These are phyloP conservation scores for Acromyrmex heyeri DNA, from an alignment of 1,140 invertebrate species.

Conservation along the genomic window DNA sequence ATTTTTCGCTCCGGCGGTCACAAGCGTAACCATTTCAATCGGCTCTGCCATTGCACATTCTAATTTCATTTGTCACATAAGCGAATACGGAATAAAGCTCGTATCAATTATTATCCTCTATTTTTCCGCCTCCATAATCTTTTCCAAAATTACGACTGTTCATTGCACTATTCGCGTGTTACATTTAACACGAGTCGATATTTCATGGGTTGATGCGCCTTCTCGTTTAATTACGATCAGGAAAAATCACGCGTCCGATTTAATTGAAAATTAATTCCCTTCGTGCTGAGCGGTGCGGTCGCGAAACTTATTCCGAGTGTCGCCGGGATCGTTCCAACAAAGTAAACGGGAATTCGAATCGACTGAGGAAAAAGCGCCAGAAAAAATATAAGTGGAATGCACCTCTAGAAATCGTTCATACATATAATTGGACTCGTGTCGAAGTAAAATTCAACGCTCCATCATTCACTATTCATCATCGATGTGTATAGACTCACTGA, in stretches of 20 bases:
- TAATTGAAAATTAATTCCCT: constrained; percentile 54
- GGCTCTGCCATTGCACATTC: background rate
- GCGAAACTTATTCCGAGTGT: constrained; percentile 23
- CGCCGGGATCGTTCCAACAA: constrained; percentile 5
- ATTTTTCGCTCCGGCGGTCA: constrained; percentile 33
- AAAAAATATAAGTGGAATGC: background rate
- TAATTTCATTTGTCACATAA: constrained; percentile 31
- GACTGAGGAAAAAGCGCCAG: background rate
- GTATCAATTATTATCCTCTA: background rate
- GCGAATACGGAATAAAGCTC: background rate
- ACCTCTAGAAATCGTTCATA: background rate
- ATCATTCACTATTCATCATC: constrained; percentile 41
- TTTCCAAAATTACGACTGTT: background rate
- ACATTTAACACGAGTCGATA: constrained; percentile 20
- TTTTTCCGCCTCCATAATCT: background rate
- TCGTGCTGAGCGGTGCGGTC: constrained; percentile 17
- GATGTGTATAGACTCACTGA: constrained; percentile 14
- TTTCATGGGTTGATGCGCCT: background rate
- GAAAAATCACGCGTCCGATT: constrained; percentile 10
- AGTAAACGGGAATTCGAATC: constrained; percentile 20
- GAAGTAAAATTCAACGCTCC: constrained; percentile 14
- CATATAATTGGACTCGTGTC: background rate
- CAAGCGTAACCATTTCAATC: constrained; percentile 27
- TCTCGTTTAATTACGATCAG: constrained; percentile 44
- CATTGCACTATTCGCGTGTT: background rate